Evolutionary conservation across 2,797 vertebrate genomes (phyloP).

Genomic region (Phalanger gymnotis): DNA sequence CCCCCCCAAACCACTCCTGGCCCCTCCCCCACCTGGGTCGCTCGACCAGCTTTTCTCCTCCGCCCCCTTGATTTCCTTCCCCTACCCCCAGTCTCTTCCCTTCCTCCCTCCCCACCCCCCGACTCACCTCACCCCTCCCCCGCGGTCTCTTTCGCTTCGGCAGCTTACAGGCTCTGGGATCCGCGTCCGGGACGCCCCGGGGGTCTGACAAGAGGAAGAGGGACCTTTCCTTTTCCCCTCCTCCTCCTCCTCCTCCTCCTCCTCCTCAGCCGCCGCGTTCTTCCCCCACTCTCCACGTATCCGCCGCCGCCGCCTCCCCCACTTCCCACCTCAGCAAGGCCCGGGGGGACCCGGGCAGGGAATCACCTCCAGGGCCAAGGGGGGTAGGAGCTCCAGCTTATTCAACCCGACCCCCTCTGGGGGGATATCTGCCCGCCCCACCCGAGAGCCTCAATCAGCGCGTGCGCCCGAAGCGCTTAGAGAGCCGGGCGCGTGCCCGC

Average conservation of each 20-base stretch:
- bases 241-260: constrained; percentile 1
- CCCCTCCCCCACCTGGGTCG: background rate
- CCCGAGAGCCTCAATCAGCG: constrained; percentile 69
- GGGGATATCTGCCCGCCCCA: constrained; percentile 45
- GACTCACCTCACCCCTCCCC: constrained; percentile 46
- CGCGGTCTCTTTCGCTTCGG: constrained; percentile 37
- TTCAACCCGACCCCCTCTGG: constrained; percentile 42
- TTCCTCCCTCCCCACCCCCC: background rate
- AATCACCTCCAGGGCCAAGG: constrained; percentile 16
- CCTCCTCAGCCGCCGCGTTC: constrained; percentile 46
- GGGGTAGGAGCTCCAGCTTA: background rate
- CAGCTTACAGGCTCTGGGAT: constrained; percentile 58
- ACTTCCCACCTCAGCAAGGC: background rate
- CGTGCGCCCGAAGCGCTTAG: constrained; percentile 70
- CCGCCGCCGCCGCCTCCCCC: constrained; percentile 65
- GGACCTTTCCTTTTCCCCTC: constrained; percentile 25
- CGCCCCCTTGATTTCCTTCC: background rate
- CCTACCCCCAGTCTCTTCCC: background rate
- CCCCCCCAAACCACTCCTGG: constrained; percentile 13
- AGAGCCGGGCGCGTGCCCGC: constrained; percentile 65
- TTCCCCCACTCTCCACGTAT: constrained; percentile 59
- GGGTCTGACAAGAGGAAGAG: constrained; percentile 53
- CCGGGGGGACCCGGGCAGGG: background rate
- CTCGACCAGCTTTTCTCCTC: background rate
- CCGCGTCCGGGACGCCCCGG: constrained; percentile 57